Evolutionary conservation across 2,113 vertebrate genomes (phyloP), one percentile per base, ranked within the genome.

Genomic region (Picathartes gymnocephalus): DNA sequence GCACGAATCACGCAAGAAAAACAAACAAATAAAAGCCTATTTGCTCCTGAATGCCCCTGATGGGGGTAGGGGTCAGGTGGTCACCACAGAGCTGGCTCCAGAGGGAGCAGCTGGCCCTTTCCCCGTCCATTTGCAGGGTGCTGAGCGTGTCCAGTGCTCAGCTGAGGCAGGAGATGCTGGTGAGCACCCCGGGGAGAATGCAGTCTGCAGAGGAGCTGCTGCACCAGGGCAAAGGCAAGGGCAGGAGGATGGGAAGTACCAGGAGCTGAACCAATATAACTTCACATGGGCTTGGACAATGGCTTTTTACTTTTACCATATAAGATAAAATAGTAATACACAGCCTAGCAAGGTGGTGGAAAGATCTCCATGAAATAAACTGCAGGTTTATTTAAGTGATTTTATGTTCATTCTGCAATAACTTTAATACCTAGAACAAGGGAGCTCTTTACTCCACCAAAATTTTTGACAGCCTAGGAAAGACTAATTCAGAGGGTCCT

Each of bases 31-130:
- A 48, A 71, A 82, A 73, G 15, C 15, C n/a, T 76, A 24, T 68
- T 65, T 78, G 56, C 48, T 84, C 20, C 48, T 37, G 30, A 53
- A 27, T 69, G 25, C 10, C 47, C 44, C 62, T 66, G 19, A 13
- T 2, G 2, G 33, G 42, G 6, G 3, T 62, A n/a, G n/a, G 28
- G 31, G 68, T 61, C 23, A 40, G 40, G 10, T 27, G 0, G 0
- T 47, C 65, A 27, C 15, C 1, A 0, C 10, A 8, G 42, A 81
- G 33, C 47, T 60, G 35, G 30, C 70, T 66, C 61, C 35, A 40
- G 44, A 86, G 16, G 33, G 35, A 91, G 31, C 37, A 66, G 33
- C 51, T 78, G 33, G 24, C 50, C 48, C 45, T 53, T 71, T 92
- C 53, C 33, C 33, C 48, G 33, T 64, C 44, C 31, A 11, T 73